Conservation (phyloP, 2,113 vertebrate species). For the Pygathrix nemaeus region DNA sequence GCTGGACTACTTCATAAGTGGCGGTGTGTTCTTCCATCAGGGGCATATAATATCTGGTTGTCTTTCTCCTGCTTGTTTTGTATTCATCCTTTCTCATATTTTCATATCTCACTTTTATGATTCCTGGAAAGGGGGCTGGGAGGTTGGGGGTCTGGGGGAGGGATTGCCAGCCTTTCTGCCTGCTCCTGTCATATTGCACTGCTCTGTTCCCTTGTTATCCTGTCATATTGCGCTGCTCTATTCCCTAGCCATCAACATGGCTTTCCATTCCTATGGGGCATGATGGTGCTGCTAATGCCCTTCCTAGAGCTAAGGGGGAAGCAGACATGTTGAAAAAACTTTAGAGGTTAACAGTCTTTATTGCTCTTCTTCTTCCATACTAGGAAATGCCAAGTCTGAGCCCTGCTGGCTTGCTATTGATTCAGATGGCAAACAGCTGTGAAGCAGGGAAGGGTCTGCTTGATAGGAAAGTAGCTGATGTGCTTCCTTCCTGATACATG, state of each 20-base stretch:
- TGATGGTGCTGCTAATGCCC: not conserved
- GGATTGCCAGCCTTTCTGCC: not conserved
- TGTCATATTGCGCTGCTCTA: not conserved
- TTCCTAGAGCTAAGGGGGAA: not conserved
- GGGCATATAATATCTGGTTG: not conserved
- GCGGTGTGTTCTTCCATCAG: not conserved
- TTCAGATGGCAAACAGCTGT: not conserved
- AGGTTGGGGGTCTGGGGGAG: not conserved
- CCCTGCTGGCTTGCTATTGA: not conserved
- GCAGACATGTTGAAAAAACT: not conserved
- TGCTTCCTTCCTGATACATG: conserved; percentile 31
- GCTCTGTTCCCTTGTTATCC: not conserved
- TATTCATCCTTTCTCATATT: not conserved
- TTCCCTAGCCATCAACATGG: not conserved
- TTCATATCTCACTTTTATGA: not conserved
- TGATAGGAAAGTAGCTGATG: not conserved
- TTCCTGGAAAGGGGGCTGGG: not conserved
- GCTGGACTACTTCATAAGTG: not conserved
- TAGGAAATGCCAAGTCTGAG: not conserved
- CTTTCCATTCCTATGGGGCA: not conserved
- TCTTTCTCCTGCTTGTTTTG: not conserved
- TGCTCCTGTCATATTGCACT: not conserved
- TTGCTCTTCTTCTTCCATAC: not conserved
- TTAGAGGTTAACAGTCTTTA: not conserved
- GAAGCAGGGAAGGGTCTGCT: not conserved